Evolutionary conservation across 1,140 invertebrate genomes (phyloP), one percentile per base, ranked within the genome.

Genomic region (Batillaria attramentaria): DNA sequence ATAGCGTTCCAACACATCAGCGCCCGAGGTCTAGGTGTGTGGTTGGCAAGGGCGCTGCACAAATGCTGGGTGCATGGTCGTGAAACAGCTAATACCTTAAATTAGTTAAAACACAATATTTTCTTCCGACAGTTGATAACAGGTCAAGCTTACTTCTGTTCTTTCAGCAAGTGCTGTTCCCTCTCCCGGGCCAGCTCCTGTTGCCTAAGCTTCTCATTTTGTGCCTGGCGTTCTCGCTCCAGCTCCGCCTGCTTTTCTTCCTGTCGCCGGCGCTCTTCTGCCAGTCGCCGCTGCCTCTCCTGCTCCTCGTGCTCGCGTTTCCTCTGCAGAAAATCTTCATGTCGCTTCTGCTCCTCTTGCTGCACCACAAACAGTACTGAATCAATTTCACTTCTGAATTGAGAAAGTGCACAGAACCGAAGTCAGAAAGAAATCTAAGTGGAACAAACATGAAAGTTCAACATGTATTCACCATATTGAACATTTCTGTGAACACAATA

Each of bases 301-400:
- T 72, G 70, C 62, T 85, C 81, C 37, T 87, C 83, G 43, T 73
- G 72, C 41, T 87, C 82, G 46, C 70, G 83, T 65, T 88, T 86
- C 42, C 80, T 80, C 41, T 82, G 77, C 65, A 84, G 46, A 20
- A 83, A 65, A n/a, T 87, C 79, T 16, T 83, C 39, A 2, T 83
- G 79, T 42, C 75, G 80, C 60, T 77, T 83, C 41, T 84, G 72
- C 77, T 87, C 82, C 41, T 88, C 85, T 79, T 88, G 82, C 81
- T 86, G 66, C n/a, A 80, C 75, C n/a, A 24, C 31, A 62, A 13
- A 62, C 57, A 62, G 6, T 54, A 16, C 50, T 54, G 50, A 16
- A 16, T 54, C 50, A 16, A 54, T 54, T 16, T 16, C 50, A 54
- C 50, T n/a, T 54, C 50, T 54, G n/a, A 16, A 54, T 54, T 54